phyloP scores from a whole-genome alignment of 2,888 invertebrate genomes.

The Dicycla oo region DNA sequence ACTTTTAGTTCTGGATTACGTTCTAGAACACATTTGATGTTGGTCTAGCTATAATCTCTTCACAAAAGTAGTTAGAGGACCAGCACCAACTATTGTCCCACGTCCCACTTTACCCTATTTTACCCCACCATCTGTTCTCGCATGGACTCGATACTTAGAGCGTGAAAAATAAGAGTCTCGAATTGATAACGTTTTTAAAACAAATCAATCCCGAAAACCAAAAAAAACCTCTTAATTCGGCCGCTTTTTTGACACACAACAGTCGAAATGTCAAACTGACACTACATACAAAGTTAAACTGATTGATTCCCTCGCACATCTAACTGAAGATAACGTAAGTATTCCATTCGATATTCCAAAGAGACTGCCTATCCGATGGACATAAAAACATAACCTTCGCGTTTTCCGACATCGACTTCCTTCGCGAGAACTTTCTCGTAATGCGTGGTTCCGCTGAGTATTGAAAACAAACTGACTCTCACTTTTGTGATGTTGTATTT shows the following conservation, averaged over 20 bases:
- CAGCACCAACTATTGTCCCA: neutral
- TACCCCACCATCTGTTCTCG: neutral
- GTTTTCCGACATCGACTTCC: slow-evolving; percentile 22
- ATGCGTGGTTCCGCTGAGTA: slow-evolving; percentile 38
- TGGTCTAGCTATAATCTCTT: neutral
- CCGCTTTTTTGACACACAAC: neutral
- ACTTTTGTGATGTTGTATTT: slow-evolving; percentile 10
- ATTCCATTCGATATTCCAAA: slow-evolving; percentile 47
- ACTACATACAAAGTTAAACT: too few species aligned
- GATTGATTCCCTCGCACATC: slow-evolving; percentile 19
- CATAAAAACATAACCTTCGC: slow-evolving; percentile 32
- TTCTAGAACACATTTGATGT: neutral
- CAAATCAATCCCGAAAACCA: neutral
- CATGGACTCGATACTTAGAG: neutral
- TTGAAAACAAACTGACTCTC: slow-evolving; percentile 26
- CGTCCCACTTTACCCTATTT: neutral
- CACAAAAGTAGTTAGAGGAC: neutral
- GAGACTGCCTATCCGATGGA: slow-evolving; percentile 39
- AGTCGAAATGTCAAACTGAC: slow-evolving; percentile 5
- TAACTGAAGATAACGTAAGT: slow-evolving; percentile 28
- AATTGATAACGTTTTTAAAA: neutral
- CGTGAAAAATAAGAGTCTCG: neutral
- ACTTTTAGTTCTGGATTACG: slow-evolving; percentile 1
- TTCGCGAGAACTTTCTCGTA: too few species aligned
- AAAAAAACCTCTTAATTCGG: neutral